Evolutionary conservation across 2,797 vertebrate species (phyloP), one percentile per base, ranked within the genome.

Genomic region (Huso huso): DNA sequence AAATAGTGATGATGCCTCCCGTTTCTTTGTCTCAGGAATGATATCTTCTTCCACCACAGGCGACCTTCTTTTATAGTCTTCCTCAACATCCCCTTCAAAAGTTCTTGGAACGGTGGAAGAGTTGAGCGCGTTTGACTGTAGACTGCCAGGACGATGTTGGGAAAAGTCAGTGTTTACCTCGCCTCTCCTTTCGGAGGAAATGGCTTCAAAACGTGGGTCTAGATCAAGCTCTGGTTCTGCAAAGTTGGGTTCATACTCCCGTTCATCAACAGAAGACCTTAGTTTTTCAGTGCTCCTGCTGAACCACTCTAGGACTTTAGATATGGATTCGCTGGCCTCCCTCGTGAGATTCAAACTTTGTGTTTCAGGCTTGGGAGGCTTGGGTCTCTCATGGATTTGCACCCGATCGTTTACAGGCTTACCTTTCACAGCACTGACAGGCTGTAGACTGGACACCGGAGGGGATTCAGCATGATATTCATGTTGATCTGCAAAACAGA

Each of bases 281-380:
- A 55, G 23, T 37, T 37, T 37, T 71, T 84, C 84, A 58, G 84
- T 88, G 84, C 93, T 96, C 80, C 93, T 91, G 79, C 82, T 91
- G 83, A 98, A 96, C 95, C 95, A 98, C 70, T 95, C 94, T 76
- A 98, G 81, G 69, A 96, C 94, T 86, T 95, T 95, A 48, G 91
- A 82, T 52, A 97, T 92, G 71, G 93, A 93, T 72, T 94, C 85
- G 55, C 76, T 51, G 0, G 82, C 81, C 52, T 83, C 85, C 82
- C 88, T 84, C 10, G 72, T 74, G 49, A 85, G 78, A 70, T 89
- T 90, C 73, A 75, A 74, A 72, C 78, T 68, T 79, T 76, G 74
- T 70, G 78, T 82, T 65, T 83, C 80, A 72, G 83, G 75, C 68
- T 71, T 75, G 66, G 85, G 87, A 51, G 73, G 37, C 0, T 37